A percentile compares a stretch with the other conserved stretches of the same genome.
Evolutionary conservation across 2,888 invertebrate species (phyloP).

Genomic region (Brachyptera risi): DNA sequence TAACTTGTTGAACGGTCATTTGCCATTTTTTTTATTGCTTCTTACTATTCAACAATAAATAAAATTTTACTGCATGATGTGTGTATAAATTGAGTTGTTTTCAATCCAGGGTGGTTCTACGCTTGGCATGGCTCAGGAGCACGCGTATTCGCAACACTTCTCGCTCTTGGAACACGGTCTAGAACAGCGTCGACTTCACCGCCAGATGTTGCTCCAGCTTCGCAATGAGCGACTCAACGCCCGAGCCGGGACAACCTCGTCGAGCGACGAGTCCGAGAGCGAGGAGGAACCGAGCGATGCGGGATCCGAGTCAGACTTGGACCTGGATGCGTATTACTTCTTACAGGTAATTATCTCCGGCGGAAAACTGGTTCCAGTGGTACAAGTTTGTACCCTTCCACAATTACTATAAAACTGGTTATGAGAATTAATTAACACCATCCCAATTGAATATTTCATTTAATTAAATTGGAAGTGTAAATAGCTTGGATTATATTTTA

Average conservation of each 20-base stretch:
- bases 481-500: too few relatives aligned
- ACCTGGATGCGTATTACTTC: conserved; percentile 86
- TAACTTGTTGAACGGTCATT: too few relatives aligned
- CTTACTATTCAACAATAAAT: too few relatives aligned
- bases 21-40: too few relatives aligned
- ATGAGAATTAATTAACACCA: too few relatives aligned
- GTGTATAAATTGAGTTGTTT: conserved; percentile 19
- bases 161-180: conserved; percentile 83
- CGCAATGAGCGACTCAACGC: conserved; percentile 62
- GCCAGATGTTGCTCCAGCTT: conserved; percentile 69
- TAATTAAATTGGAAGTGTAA: too few relatives aligned
- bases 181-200: conserved; percentile 82
- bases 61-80: background rate
- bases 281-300: conserved; percentile 79
- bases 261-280: conserved; percentile 76
- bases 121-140: conserved; percentile 76
- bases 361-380: too few relatives aligned
- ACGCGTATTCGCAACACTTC: conserved; percentile 69
- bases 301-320: conserved; percentile 55
- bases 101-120: conserved; percentile 86
- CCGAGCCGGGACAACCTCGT: conserved; percentile 50
- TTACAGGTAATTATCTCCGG: conserved; percentile 49
- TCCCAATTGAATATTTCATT: too few relatives aligned
- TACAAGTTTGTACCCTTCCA: too few relatives aligned
- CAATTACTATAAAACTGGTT: too few relatives aligned